Evolutionary conservation across 1,140 invertebrate genomes (phyloP), one percentile per base, ranked within the genome.

Genomic region (Idris sp.): DNA sequence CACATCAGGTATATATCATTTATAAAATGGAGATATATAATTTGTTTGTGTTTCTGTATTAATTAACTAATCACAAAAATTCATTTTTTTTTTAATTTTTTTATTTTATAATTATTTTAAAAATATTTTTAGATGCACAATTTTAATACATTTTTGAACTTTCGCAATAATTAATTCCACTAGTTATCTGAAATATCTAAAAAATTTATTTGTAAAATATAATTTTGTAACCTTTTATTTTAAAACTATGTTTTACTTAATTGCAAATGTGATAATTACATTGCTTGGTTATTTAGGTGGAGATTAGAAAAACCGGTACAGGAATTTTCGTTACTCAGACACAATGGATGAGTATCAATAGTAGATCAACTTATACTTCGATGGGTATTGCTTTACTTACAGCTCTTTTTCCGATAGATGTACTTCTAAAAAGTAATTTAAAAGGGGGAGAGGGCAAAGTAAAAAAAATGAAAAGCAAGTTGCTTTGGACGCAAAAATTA

Each of bases 251-350:
- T 30, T 30, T 9, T 2, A 30, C 2, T 30, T 30, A 10, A 9
- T 4, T 30, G 4, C 4, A 30, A 30, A 9, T 10, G 5, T 14
- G 40, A 43, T 46, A 33, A 38, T 26, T 22, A 4, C 3, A 19
- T 44, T 44, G 1, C 2, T 40, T 38, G n/a, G n/a, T 53, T 26
- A 40, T 38, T 25, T 53, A 35, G 33, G 22, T 40, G 18, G 31
- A 59, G 38, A 59, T 59, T 46, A 41, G 54, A 13, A 28, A 36
- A 26, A 0, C 11, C 7, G 54, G 54, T 22, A 56, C 38, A 10
- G 38, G 53, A 5, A 9, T 44, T 1, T 36, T 46, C 4, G 41
- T 59, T 1, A 15, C 40, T 6, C 4, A 36, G 13, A 22, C 16
- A 1, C 54, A 59, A 13, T 59, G 54, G 54, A 15, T 18, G 6